These are phyloP conservation scores for Leptoteleia sp. DNA, from an alignment of 1,140 invertebrate genomes.

Conservation along the genomic window DNA sequence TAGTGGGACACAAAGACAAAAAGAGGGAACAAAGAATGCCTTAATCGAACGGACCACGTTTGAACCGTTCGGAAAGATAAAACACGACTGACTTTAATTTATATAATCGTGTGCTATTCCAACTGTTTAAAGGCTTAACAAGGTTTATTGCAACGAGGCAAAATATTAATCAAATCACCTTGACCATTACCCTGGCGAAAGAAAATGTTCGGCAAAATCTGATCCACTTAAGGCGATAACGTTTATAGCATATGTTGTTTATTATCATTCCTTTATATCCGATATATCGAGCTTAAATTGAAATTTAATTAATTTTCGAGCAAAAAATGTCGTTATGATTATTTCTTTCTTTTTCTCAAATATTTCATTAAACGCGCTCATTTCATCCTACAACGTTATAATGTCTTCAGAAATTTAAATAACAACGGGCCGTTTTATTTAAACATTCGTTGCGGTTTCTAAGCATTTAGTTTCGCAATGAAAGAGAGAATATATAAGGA, in stretches of 20 bases:
- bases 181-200: slow-evolving; percentile 8
- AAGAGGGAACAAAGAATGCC: slow-evolving; percentile 9
- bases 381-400: no score
- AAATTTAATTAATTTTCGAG: no score
- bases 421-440: no score
- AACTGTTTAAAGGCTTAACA: slow-evolving; percentile 26
- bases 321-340: no score
- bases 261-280: no score
- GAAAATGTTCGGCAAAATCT: neutral
- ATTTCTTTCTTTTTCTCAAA: no score
- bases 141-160: slow-evolving; percentile 1
- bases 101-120: slow-evolving; percentile 7
- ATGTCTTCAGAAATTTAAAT: no score
- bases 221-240: neutral
- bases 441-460: no score
- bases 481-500: neutral
- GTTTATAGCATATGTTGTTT: no score
- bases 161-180: slow-evolving; percentile 29
- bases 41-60: slow-evolving; percentile 13
- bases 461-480: no score
- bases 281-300: no score
- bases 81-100: slow-evolving; percentile 23
- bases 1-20: slow-evolving; percentile 3
- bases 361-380: no score
- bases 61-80: slow-evolving; percentile 19